Evolutionary conservation across 2,113 vertebrate genomes (phyloP).

Genomic region (Ascaphus truei): DNA sequence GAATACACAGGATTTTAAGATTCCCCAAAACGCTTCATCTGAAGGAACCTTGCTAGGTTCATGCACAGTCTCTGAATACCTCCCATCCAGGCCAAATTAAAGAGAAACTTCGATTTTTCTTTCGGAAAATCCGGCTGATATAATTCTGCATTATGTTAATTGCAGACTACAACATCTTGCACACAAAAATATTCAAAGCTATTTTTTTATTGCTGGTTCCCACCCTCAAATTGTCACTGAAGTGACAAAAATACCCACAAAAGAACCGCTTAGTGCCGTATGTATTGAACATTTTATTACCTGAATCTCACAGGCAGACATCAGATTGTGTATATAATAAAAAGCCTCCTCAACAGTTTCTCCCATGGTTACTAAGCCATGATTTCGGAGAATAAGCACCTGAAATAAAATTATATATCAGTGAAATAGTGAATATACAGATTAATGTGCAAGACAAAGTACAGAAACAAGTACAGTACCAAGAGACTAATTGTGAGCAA

Average conservation of each 20-base stretch:
- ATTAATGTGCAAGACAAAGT: not conserved
- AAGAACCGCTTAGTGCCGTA: not conserved
- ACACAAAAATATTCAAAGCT: no score
- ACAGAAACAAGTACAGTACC: slow-evolving; percentile 18
- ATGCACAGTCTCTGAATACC: no score
- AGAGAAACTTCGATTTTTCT: no score
- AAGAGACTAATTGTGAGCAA: not conserved
- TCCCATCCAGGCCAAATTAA: no score
- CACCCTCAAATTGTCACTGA: no score
- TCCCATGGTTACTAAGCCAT: slow-evolving; percentile 87
- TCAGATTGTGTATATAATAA: slow-evolving; percentile 91
- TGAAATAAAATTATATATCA: slow-evolving; percentile 39
- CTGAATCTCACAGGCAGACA: slow-evolving; percentile 96
- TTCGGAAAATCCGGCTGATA: no score
- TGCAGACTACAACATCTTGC: no score
- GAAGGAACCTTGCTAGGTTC: no score
- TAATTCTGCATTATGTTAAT: no score
- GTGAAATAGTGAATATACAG: not conserved
- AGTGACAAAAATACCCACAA: not conserved
- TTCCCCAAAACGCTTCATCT: no score
- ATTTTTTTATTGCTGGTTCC: no score
- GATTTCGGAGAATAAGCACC: slow-evolving; percentile 95
- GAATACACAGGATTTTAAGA: no score
- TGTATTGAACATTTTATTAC: slow-evolving; percentile 55
- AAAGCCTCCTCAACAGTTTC: slow-evolving; percentile 95